Evolutionary conservation across 2,888 invertebrate species (phyloP), one percentile per base, ranked within the genome.

Genomic region (Heliconius aoede): DNA sequence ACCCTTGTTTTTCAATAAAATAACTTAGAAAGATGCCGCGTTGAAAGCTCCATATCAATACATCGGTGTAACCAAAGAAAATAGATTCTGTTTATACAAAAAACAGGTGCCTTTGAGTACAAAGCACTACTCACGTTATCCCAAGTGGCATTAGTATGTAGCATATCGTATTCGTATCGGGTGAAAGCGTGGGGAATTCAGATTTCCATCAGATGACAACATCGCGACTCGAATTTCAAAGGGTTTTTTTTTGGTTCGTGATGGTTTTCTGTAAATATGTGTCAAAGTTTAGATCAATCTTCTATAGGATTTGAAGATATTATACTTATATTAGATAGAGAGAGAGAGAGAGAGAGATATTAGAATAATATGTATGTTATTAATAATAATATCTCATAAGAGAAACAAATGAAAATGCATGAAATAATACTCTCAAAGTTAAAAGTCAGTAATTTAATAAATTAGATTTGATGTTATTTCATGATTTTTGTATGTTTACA

Each of bases 131-230:
- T 88, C 85, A 72, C 80, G 77, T 80, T 82, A 88, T 94, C 94
- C 94, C 94, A 88, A 87, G 94, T 90, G 94, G 86, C 89, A 92
- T 93, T 92, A 92, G 85, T 81, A 88, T 90, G 92, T 92, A 93
- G 91, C 91, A 90, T 91, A 92, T 89, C 89, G 92, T 91, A 92
- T 92, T 86, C 91, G 91, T 86, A 91, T 91, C 92, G 89, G 86
- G 90, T 92, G 89, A 92, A 92, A 93, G 93, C 91, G 90, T 89
- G 89, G 93, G 93, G 93, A 90, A 90, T 93, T 86, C 90, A 90
- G 92, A 94, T 92, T 91, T 93, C 88, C 89, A 90, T 90, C 85
- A 85, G 84, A 88, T 88, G 87, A 85, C 81, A 83, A 85, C 75
- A 81, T 81, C 88, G 88, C 88, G 90, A 86, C 85, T 89, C 87